Evolutionary conservation across 2,888 invertebrate genomes (phyloP), one percentile per base, ranked within the genome.

Genomic region (Frankliniella intonsa): DNA sequence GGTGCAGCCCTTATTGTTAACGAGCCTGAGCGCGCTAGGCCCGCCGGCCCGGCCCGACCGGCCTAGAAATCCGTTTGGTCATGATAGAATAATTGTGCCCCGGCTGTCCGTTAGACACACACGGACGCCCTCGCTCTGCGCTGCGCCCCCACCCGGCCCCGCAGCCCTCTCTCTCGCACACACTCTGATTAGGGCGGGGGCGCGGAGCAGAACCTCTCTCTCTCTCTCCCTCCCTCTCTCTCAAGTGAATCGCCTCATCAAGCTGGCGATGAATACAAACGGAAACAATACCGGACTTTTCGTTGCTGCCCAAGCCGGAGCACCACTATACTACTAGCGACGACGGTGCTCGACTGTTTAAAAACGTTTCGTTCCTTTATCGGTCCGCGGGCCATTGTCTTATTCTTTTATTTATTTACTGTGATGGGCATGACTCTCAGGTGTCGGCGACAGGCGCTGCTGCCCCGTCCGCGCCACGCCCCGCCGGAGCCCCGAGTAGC

Each of bases 31-130:
- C 69, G 69, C 69, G 69, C 69, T 76, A 76, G 69, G 69, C 69
- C 69, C 69, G 69, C 62, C 62, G n/a, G 10, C 69, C 69, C 69
- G 69, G 69, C 62, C 62, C 7, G 10, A 22, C 69, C 69, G 69
- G 69, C 69, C 69, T 76, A 76, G 69, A 76, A 76, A 76, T 76
- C 69, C 69, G 69, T 76, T 76, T 76, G 69, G 69, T 76, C 69
- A 76, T 69, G 69, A 76, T 76, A 76, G 69, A 76, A 76, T 76
- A 76, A 76, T 76, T 76, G 69, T 76, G 69, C 69, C 25, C 22
- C 22, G 69, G 11, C 55, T 19, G 55, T 25, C 69, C 69, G 69
- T 76, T 76, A 76, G 22, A 19, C 17, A 19, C 55, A 55, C 55
- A 55, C 55, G 19, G 17, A 55, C 55, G 19, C 14, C 55, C 55